Evolutionary conservation across 2,113 vertebrate species (phyloP).

Genomic region (Eidolon helvum): DNA sequence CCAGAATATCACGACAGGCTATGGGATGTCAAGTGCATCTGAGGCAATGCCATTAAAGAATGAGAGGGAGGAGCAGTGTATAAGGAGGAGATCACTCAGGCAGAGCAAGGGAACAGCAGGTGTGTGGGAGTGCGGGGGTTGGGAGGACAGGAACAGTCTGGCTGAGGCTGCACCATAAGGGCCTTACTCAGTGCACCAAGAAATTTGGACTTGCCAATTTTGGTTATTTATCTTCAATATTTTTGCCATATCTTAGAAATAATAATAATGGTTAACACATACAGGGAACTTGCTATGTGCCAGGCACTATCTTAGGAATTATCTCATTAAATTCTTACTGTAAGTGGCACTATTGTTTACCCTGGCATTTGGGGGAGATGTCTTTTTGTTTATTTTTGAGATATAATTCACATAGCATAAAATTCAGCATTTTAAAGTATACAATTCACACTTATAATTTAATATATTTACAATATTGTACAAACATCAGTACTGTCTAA

Average conservation of each 20-base stretch:
- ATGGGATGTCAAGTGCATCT: background rate
- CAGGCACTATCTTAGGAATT: background rate
- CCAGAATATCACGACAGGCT: background rate
- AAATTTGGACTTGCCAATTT: background rate
- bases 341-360: background rate
- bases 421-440: background rate
- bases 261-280: background rate
- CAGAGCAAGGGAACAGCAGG: background rate
- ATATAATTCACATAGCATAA: background rate
- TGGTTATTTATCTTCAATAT: background rate
- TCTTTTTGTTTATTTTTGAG: background rate
- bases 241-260: background rate
- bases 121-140: too few species aligned
- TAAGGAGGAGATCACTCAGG: background rate
- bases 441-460: background rate
- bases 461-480: background rate
- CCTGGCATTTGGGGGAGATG: background rate
- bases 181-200: background rate
- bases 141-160: rapidly evolving
- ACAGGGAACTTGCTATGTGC: background rate
- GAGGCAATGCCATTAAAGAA: background rate
- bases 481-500: background rate
- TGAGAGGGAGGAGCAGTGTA: background rate
- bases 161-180: background rate
- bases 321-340: background rate